Conservation (phyloP, 2,888 invertebrate genomes). For the Galeruca laticollis region DNA sequence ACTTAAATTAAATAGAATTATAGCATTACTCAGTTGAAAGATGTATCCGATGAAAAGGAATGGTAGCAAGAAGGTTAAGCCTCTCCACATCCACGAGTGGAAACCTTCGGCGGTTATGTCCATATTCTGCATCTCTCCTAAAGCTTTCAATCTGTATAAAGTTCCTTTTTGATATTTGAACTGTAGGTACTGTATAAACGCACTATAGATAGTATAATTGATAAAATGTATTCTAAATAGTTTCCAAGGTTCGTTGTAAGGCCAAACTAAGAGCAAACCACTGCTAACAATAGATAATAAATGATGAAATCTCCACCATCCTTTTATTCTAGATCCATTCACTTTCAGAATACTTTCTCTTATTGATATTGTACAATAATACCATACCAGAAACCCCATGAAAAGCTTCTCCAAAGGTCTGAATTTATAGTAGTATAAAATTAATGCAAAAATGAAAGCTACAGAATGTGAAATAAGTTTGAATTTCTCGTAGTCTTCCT, state of each 20-base stretch:
- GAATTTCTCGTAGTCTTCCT: constrained; percentile 98
- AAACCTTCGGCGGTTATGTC: constrained; percentile 99
- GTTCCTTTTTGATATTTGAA: constrained; percentile 83
- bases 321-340: constrained; percentile 95
- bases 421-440: constrained; percentile 70
- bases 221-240: constrained; percentile 90
- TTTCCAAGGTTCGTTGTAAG: constrained; percentile 91
- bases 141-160: constrained; percentile 77
- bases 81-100: constrained; percentile 99
- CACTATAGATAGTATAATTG: constrained; percentile 94
- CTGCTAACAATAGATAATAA: constrained; percentile 95
- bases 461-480: constrained; percentile 93
- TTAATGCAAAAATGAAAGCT: constrained; percentile 84
- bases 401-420: constrained; percentile 87
- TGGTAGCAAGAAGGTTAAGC: constrained; percentile 93
- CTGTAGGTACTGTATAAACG: constrained; percentile 69
- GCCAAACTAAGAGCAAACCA: constrained; percentile 96
- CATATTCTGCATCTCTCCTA: constrained; percentile 98
- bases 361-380: constrained; percentile 98
- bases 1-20: constrained; percentile 83
- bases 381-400: constrained; percentile 97
- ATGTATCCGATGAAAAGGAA: constrained; percentile 94
- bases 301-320: constrained; percentile 99
- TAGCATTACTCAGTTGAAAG: constrained; percentile 95
- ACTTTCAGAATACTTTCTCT: constrained; percentile 97